These are phyloP conservation scores for Ectemnius lituratus DNA, from an alignment of 2,888 invertebrate genomes.

Conservation along the genomic window DNA sequence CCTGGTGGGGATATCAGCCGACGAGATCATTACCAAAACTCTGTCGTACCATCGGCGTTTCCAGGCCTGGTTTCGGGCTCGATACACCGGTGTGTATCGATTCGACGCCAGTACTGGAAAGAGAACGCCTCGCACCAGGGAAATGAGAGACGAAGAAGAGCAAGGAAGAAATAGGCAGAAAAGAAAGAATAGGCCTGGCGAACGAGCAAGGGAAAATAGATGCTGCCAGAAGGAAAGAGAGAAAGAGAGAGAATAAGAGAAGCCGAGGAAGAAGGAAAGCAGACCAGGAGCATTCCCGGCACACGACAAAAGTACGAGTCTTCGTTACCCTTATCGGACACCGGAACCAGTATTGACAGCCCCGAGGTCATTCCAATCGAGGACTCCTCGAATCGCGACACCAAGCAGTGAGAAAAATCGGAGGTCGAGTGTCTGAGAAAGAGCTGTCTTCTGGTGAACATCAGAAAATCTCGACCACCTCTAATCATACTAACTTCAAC, in stretches of 20 bases:
- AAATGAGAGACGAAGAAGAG: conserved; percentile 14
- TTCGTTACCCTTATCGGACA: conserved; percentile 65
- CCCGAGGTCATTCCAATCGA: conserved; percentile 56
- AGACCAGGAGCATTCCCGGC: conserved; percentile 43
- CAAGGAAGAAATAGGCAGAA: conserved; percentile 34
- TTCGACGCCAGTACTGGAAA: conserved; percentile 19
- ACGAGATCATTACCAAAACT: conserved; percentile 62
- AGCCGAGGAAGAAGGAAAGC: conserved; percentile 28
- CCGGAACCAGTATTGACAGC: conserved; percentile 59
- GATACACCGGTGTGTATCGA: conserved; percentile 59
- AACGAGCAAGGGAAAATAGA: conserved; percentile 18
- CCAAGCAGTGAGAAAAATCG: conserved; percentile 32
- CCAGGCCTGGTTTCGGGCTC: conserved; percentile 52
- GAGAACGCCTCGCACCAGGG: conserved; percentile 13
- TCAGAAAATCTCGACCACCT: background rate
- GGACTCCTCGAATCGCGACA: conserved; percentile 42
- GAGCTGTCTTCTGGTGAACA: conserved; percentile 13
- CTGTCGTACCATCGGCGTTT: conserved; percentile 51
- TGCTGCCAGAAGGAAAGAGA: conserved; percentile 27
- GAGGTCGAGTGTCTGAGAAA: conserved; percentile 30
- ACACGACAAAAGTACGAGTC: conserved; percentile 60
- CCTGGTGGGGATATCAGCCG: conserved; percentile 60
- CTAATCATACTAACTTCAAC: too few relatives aligned
- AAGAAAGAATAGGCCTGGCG: conserved; percentile 35
- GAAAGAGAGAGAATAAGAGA: conserved; percentile 23